Evolutionary conservation across 2,797 vertebrate species (phyloP).

Genomic region (Crax fasciolata): DNA sequence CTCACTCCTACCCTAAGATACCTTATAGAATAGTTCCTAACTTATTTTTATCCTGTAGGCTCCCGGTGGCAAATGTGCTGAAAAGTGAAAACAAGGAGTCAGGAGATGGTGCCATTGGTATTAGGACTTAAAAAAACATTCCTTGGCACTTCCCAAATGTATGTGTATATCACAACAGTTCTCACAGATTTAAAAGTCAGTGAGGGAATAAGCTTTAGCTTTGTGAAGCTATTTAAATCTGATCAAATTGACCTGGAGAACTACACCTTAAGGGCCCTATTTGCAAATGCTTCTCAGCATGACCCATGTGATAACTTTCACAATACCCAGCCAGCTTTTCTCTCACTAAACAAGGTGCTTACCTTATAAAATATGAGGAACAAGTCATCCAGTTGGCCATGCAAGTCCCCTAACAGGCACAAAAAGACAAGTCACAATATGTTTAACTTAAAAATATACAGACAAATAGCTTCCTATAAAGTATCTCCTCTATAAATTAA

Average conservation of each 20-base stretch:
- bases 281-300: background rate
- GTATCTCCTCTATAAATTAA: background rate
- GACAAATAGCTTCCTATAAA: background rate
- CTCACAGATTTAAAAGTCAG: background rate
- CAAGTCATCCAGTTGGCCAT: slow-evolving; percentile 93
- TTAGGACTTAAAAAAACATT: background rate
- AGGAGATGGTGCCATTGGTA: background rate
- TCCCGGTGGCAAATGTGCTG: background rate
- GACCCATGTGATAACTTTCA: fast-evolving
- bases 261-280: fast-evolving
- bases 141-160: background rate
- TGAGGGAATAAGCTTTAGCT: background rate
- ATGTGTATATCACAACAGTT: fast-evolving
- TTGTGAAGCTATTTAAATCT: background rate
- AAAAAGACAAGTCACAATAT: background rate
- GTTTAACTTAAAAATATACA: background rate
- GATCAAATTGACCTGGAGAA: background rate
- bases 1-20: background rate
- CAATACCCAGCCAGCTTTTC: background rate
- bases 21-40: background rate
- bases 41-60: background rate
- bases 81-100: background rate
- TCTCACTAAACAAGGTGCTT: background rate
- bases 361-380: slow-evolving; percentile 97
- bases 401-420: slow-evolving; percentile 89